Percentiles rank a stretch among this genome's conserved stretches.
These are phyloP conservation scores for Thamnophis sirtalis DNA, from an alignment of 2,113 vertebrate genomes.

Conservation along the genomic window DNA sequence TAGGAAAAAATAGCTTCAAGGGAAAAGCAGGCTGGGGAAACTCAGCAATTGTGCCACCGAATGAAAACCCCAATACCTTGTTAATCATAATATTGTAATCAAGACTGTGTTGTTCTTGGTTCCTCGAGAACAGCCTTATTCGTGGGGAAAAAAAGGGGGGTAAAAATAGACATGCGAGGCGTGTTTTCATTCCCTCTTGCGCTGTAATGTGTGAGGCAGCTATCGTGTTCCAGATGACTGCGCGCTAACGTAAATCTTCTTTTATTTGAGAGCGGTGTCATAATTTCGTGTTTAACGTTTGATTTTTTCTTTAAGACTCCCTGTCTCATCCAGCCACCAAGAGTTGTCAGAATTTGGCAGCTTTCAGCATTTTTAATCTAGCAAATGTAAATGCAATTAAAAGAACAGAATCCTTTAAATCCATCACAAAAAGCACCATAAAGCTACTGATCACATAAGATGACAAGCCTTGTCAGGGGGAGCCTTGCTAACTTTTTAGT, in stretches of 20 bases:
- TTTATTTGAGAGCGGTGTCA: background rate
- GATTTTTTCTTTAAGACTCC: background rate
- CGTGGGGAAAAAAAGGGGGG: background rate
- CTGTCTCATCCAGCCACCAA: background rate
- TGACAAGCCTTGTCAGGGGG: background rate
- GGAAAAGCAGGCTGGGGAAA: background rate
- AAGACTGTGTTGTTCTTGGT: constrained; percentile 29
- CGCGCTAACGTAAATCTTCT: constrained; percentile 8
- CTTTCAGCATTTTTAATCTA: background rate
- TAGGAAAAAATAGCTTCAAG: background rate
- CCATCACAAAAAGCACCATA: background rate
- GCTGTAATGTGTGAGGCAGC: constrained; percentile 24
- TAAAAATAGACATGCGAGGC: constrained; percentile 38
- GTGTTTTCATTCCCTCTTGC: constrained; percentile 34
- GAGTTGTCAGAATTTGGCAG: background rate
- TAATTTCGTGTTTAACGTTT: background rate
- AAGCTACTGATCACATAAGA: background rate
- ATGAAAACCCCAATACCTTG: background rate
- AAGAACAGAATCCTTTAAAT: background rate
- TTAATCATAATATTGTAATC: constrained; percentile 15
- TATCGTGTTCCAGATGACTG: constrained; percentile 25
- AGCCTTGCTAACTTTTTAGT: background rate
- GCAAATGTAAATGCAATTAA: background rate
- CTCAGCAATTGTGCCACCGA: background rate
- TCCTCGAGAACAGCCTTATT: constrained; percentile 1